These are phyloP conservation scores for Rhynchonycteris naso DNA, from an alignment of 2,797 vertebrate genomes.

Conservation along the genomic window DNA sequence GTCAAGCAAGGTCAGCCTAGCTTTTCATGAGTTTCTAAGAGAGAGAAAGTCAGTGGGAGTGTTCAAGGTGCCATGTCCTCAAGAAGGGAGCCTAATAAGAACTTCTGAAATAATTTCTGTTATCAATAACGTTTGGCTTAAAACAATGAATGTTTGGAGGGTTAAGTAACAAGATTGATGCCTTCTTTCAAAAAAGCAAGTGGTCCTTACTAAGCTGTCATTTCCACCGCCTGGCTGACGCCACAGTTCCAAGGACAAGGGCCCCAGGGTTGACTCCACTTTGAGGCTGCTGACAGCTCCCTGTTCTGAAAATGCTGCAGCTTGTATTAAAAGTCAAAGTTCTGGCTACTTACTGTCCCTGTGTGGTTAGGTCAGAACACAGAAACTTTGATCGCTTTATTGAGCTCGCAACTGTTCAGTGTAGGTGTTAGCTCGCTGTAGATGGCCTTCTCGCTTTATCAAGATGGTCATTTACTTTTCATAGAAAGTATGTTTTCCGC, in stretches of 20 bases:
- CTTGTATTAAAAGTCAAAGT: background rate
- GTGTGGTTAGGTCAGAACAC: too few species aligned
- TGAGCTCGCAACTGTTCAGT: background rate
- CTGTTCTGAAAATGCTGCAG: background rate
- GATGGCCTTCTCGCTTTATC: background rate
- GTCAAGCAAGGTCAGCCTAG: background rate
- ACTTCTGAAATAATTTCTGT: background rate
- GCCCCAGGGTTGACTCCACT: accelerated
- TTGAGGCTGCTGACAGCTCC: background rate
- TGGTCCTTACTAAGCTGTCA: accelerated
- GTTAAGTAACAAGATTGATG: background rate
- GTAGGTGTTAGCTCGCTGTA: too few species aligned
- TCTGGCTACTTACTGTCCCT: background rate
- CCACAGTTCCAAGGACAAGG: background rate
- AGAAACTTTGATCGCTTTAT: background rate
- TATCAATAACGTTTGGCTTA: background rate
- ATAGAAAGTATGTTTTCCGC: background rate
- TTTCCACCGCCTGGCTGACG: accelerated
- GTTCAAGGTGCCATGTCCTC: background rate
- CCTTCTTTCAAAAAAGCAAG: background rate
- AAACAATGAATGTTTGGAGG: background rate
- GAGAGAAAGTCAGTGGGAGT: background rate
- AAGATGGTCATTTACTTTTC: background rate
- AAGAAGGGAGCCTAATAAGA: background rate
- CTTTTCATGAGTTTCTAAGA: background rate